These are phyloP conservation scores for Ctenochaetus hawaiiensis DNA, from an alignment of 2,797 vertebrate species.

Conservation along the genomic window DNA sequence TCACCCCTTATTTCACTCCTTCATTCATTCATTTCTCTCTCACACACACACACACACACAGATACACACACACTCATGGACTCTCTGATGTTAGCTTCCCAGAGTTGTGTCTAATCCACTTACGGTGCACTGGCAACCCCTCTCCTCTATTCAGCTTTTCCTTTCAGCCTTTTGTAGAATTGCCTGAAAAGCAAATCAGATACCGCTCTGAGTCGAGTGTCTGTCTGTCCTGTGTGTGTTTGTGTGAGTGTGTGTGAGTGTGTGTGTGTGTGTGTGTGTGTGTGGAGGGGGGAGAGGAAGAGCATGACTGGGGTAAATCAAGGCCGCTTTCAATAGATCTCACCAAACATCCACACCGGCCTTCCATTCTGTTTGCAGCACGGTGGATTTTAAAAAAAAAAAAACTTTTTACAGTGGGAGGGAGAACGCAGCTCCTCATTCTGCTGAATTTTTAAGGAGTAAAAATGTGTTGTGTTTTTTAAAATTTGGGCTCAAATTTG, in stretches of 20 bases:
- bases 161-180: slow-evolving; percentile 63
- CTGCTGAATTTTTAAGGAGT: slow-evolving; percentile 39
- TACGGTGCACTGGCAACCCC: slow-evolving; percentile 49
- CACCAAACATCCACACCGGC: slow-evolving; percentile 28
- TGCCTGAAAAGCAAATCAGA: slow-evolving; percentile 71
- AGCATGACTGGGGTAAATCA: slow-evolving; percentile 35
- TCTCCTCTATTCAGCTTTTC: slow-evolving; percentile 55
- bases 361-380: slow-evolving; percentile 27
- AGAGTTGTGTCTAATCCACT: slow-evolving; percentile 76
- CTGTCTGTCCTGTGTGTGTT: neutral
- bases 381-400: slow-evolving; percentile 4
- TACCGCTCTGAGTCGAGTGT: slow-evolving; percentile 51
- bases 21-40: slow-evolving; percentile 23
- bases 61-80: slow-evolving; percentile 11
- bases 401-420: slow-evolving; percentile 20
- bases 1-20: slow-evolving; percentile 41
- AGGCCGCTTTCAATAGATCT: slow-evolving; percentile 63
- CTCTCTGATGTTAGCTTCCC: slow-evolving; percentile 66
- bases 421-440: slow-evolving; percentile 31
- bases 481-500: slow-evolving; percentile 45
- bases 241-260: slow-evolving; percentile 19
- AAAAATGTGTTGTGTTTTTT: slow-evolving; percentile 67
- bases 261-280: slow-evolving; percentile 14
- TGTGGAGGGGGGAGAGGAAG: slow-evolving; percentile 14
- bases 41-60: slow-evolving; percentile 9